A percentile compares a stretch with the other conserved stretches of the same genome.
Evolutionary conservation across 2,113 vertebrate genomes (phyloP).

Genomic region (Poeciliopsis retropinna): DNA sequence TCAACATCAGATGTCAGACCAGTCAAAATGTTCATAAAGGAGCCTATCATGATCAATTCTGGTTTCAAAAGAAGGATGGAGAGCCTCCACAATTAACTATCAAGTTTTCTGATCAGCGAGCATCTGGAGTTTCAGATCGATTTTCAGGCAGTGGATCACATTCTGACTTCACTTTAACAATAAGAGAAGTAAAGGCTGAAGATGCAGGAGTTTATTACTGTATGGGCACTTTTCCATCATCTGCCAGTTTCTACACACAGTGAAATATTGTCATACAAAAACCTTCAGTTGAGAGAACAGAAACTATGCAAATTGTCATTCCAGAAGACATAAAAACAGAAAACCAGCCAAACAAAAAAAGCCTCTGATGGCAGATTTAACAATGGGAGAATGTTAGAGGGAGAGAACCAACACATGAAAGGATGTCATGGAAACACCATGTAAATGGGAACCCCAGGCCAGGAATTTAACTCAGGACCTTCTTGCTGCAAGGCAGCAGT

Average conservation of each 20-base stretch:
- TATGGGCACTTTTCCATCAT: not conserved
- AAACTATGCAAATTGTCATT: not conserved
- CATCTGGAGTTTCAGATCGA: not conserved
- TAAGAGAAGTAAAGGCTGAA: conserved; percentile 13
- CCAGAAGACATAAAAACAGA: not conserved
- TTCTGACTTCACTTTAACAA: conserved; percentile 2
- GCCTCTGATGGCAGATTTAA: not conserved
- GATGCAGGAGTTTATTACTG: conserved; percentile 2
- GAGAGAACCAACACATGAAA: no score
- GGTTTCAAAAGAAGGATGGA: conserved; percentile 13
- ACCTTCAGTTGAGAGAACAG: not conserved
- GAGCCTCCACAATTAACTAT: not conserved
- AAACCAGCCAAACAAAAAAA: not conserved
- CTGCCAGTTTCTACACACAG: not conserved
- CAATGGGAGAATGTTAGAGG: not conserved
- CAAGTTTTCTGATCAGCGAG: not conserved
- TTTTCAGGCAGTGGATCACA: conserved; percentile 1
- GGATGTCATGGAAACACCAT: no score
- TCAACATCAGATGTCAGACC: not conserved
- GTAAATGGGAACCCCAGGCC: no score
- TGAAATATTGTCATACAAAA: not conserved
- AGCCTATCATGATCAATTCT: not conserved
- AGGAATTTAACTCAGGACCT: no score
- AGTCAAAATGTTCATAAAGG: not conserved
- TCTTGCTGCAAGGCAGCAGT: no score